Conservation (phyloP, 1,140 invertebrate species). For the Babylonia areolata region DNA sequence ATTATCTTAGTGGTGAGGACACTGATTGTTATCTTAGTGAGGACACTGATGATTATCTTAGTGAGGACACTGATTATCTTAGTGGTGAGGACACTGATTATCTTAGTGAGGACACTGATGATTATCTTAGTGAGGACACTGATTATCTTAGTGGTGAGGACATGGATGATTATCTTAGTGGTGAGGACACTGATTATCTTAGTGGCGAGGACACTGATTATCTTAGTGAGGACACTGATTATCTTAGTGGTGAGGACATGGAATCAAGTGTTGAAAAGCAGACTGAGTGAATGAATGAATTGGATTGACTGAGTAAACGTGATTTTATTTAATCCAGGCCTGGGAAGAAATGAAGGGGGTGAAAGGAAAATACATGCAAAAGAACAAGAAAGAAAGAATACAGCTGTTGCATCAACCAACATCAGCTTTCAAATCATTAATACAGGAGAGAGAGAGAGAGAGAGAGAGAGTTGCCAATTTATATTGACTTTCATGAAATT, state of each 20-base stretch:
- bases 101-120: slow-evolving; percentile 28
- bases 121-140: slow-evolving; percentile 29
- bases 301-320: no score
- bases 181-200: neutral
- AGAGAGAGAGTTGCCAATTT: no score
- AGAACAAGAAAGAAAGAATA: no score
- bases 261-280: no score
- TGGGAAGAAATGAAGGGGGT: no score
- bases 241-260: neutral
- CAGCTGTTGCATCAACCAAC: no score
- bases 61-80: neutral
- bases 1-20: slow-evolving; percentile 41
- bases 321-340: no score
- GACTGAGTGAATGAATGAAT: no score
- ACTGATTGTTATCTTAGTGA: neutral
- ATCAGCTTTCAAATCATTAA: no score
- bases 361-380: no score
- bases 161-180: slow-evolving; percentile 23
- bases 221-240: neutral
- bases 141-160: slow-evolving; percentile 13
- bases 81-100: slow-evolving; percentile 30
- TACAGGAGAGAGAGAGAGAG: no score
- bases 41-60: neutral
- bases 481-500: no score
- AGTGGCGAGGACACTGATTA: neutral